Conservation (phyloP, 2,113 vertebrate species). For the Pollimyrus isidori region DNA sequence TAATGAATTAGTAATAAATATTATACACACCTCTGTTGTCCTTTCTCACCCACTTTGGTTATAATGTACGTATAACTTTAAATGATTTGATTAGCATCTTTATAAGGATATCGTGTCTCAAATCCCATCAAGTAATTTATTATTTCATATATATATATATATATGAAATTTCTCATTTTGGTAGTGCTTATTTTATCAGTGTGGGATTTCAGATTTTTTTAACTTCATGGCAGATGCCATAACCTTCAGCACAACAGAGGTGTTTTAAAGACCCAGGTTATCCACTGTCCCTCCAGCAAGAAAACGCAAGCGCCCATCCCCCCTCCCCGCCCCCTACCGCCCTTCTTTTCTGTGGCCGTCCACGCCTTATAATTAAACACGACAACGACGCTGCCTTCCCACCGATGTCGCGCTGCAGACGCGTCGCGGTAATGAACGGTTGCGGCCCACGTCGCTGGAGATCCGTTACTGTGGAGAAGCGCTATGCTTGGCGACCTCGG, state of each 20-base stretch:
- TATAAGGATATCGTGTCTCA: neutral
- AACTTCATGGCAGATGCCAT: neutral
- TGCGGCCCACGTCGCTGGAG: neutral
- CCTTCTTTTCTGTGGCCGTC: neutral
- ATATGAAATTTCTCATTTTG: neutral
- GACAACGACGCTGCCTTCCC: neutral
- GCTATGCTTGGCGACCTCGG: neutral
- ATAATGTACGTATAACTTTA: neutral
- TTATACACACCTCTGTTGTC: constrained; percentile 5
- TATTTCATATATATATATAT: neutral
- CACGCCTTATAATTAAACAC: neutral
- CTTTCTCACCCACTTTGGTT: neutral
- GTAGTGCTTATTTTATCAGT: neutral
- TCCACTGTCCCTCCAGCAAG: neutral
- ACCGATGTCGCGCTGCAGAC: neutral
- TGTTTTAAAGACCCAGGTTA: neutral
- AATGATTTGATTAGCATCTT: neutral
- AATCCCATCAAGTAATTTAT: neutral
- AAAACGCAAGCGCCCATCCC: too few relatives aligned
- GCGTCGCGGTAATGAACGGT: neutral
- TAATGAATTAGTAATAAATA: constrained; percentile 6
- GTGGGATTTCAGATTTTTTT: neutral
- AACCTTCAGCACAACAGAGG: neutral
- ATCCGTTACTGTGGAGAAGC: neutral
- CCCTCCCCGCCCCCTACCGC: neutral